A percentile compares a stretch with the other conserved stretches of the same genome.
Conservation (phyloP, 2,888 invertebrate species). For the Eurytoma adleriae region DNA sequence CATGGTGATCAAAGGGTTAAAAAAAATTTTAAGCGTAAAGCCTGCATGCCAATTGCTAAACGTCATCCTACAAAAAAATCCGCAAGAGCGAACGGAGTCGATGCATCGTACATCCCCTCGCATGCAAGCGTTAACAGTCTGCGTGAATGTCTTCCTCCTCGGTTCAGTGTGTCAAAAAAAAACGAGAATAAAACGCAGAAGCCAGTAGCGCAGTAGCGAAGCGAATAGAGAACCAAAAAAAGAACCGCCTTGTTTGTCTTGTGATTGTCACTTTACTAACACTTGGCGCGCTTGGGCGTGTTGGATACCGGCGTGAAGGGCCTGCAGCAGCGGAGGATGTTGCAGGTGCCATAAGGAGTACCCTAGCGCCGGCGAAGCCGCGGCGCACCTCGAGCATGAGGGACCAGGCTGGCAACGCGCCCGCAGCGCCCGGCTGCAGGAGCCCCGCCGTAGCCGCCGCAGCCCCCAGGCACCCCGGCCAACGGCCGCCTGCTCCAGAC, state of each 20-base stretch:
- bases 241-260: slow-evolving; percentile 44
- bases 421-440: slow-evolving; percentile 51
- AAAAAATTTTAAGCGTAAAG: too few species aligned
- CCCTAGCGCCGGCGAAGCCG: slow-evolving; percentile 89
- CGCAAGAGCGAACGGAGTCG: too few species aligned
- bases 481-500: neutral
- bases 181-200: neutral
- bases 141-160: too few species aligned
- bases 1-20: too few species aligned
- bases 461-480: neutral
- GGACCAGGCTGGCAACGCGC: slow-evolving; percentile 77
- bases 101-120: too few species aligned
- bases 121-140: too few species aligned
- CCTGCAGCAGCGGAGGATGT: slow-evolving; percentile 76
- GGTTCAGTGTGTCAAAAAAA: neutral
- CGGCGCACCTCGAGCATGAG: slow-evolving; percentile 92
- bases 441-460: slow-evolving; percentile 64
- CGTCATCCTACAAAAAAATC: too few species aligned
- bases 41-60: too few species aligned
- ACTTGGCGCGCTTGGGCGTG: slow-evolving; percentile 46
- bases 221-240: slow-evolving; percentile 12
- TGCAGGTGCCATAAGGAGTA: slow-evolving; percentile 88
- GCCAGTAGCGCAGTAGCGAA: neutral
- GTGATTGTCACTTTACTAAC: slow-evolving; percentile 53
- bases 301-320: slow-evolving; percentile 51